Evolutionary conservation across 2,797 vertebrate genomes (phyloP).

Genomic region (Protonibea diacanthus): DNA sequence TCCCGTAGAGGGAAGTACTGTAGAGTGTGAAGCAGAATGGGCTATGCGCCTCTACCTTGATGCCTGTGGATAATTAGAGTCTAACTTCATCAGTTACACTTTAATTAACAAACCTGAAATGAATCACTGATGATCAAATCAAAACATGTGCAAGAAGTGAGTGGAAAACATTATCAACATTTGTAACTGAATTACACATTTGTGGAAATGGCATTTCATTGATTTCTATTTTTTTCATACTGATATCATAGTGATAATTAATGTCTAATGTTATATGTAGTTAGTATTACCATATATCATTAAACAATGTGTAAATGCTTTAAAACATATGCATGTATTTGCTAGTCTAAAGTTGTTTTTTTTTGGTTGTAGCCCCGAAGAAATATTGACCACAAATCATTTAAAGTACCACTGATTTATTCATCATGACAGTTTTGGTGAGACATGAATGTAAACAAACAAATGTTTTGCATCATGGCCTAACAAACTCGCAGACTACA

Average conservation of each 20-base stretch:
- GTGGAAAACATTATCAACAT: slow-evolving; percentile 2
- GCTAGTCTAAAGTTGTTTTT: background rate
- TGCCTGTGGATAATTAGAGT: slow-evolving; percentile 33
- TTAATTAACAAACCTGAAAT: slow-evolving; percentile 33
- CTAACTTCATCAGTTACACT: slow-evolving; percentile 25
- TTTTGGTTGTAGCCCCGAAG: too few relatives aligned
- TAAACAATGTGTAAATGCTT: background rate
- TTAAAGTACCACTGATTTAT: background rate
- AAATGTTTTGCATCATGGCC: background rate
- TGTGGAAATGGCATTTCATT: slow-evolving; percentile 5
- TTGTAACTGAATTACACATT: background rate
- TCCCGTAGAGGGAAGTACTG: slow-evolving; percentile 21
- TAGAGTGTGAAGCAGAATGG: background rate
- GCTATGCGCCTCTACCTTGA: background rate
- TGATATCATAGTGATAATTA: background rate
- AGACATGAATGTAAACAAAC: background rate
- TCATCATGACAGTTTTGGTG: background rate
- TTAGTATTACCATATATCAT: slow-evolving; percentile 1
- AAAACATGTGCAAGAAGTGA: background rate
- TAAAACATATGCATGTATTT: background rate
- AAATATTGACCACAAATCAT: background rate
- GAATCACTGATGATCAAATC: slow-evolving; percentile 25
- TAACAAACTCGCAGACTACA: background rate
- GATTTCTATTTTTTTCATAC: slow-evolving; percentile 24
- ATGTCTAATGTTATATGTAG: background rate